phyloP scores from a whole-genome alignment of 2,113 vertebrate genomes.

The Gobiocypris rarus region DNA sequence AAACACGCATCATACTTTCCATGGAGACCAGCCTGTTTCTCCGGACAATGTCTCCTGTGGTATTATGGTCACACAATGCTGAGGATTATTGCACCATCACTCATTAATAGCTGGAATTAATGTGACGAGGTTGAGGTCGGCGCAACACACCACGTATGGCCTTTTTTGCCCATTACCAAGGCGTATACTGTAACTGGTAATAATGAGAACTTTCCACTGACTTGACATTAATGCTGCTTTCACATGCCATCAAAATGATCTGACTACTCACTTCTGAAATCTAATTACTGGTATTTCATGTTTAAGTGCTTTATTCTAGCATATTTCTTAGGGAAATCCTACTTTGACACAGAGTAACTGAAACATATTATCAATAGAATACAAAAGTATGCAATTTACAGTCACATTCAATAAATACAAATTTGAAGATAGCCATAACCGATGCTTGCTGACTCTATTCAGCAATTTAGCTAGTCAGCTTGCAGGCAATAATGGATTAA shows the following conservation, averaged over 20 bases:
- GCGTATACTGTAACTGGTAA: constrained; percentile 7
- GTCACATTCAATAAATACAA: background rate
- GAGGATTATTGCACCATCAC: constrained; percentile 45
- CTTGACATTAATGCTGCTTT: constrained; percentile 17
- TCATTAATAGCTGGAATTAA: constrained; percentile 45
- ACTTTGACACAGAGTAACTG: background rate
- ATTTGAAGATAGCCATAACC: background rate
- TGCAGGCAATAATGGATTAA: background rate
- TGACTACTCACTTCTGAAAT: background rate
- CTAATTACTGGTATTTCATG: background rate
- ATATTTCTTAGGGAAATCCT: background rate
- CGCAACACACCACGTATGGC: background rate
- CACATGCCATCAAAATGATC: background rate
- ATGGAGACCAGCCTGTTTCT: constrained; percentile 49
- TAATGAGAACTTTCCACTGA: background rate
- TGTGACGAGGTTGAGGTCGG: constrained; percentile 8
- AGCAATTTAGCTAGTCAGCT: background rate
- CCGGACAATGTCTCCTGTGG: constrained; percentile 38
- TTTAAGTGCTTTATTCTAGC: constrained; percentile 7
- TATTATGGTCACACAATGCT: constrained; percentile 48
- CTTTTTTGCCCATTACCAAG: constrained; percentile 24
- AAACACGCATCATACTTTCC: constrained; percentile 62
- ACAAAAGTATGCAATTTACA: background rate
- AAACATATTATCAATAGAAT: background rate
- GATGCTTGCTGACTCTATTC: background rate